These are phyloP conservation scores for Thaleichthys pacificus DNA, from an alignment of 2,797 vertebrate species.

Conservation along the genomic window DNA sequence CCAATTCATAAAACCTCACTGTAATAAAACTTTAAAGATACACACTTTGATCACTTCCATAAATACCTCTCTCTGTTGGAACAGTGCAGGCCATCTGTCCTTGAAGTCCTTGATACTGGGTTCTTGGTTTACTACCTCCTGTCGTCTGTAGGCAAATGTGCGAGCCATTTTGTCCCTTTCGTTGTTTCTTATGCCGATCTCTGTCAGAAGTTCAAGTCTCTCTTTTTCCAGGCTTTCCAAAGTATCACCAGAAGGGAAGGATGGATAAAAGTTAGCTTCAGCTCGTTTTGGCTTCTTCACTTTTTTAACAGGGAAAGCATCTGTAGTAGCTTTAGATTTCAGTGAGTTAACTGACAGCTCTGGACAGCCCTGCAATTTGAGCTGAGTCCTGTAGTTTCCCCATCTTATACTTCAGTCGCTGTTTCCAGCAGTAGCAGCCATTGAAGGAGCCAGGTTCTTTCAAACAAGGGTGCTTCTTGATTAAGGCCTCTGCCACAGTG, in stretches of 20 bases:
- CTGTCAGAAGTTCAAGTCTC: constrained; percentile 26
- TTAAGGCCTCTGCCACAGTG: too few relatives aligned
- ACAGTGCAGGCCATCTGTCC: constrained; percentile 34
- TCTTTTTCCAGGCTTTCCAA: constrained; percentile 29
- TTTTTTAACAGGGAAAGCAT: constrained; percentile 41
- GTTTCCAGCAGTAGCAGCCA: constrained; percentile 49
- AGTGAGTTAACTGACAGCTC: constrained; percentile 26
- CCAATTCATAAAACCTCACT: constrained; percentile 16
- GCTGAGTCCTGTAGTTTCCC: neutral
- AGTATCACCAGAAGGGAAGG: constrained; percentile 31
- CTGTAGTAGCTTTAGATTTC: constrained; percentile 32
- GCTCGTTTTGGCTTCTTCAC: constrained; percentile 25
- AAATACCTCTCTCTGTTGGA: constrained; percentile 34
- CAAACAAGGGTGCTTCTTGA: constrained; percentile 33
- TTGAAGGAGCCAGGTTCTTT: constrained; percentile 45
- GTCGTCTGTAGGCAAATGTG: constrained; percentile 2
- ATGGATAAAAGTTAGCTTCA: constrained; percentile 40
- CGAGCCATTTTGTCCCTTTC: constrained; percentile 41
- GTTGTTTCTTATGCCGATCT: constrained; percentile 22
- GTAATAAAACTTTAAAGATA: constrained; percentile 1
- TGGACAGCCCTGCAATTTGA: constrained; percentile 38
- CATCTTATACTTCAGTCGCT: constrained; percentile 46
- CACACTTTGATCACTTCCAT: constrained; percentile 23
- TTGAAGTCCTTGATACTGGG: constrained; percentile 38
- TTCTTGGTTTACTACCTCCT: constrained; percentile 46